Percentiles rank a stretch among this genome's conserved stretches.
Conservation (phyloP, 2,888 invertebrate species). For the Phasia obesa region DNA sequence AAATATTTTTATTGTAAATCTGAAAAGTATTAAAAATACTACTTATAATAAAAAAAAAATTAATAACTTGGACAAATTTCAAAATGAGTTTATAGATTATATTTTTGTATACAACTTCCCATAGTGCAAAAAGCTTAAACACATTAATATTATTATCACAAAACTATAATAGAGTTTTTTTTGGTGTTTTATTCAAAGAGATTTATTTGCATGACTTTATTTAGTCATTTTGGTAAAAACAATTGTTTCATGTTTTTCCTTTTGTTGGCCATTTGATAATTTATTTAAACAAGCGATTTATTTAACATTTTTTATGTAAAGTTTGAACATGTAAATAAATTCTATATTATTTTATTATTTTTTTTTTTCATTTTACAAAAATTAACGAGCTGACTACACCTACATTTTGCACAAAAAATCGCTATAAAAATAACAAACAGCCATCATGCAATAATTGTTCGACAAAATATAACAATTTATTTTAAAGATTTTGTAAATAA, state of each 20-base stretch:
- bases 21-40: too few species aligned
- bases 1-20: too few species aligned
- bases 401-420: constrained; percentile 48
- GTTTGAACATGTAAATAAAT: constrained; percentile 50
- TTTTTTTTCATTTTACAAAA: constrained; percentile 42
- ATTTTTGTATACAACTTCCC: background rate
- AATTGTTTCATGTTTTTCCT: constrained; percentile 37
- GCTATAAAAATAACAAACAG: constrained; percentile 26
- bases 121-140: constrained; percentile 24
- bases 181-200: constrained; percentile 53
- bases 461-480: constrained; percentile 21
- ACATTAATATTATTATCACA: background rate
- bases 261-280: constrained; percentile 45
- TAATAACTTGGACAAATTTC: too few species aligned
- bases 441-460: constrained; percentile 55
- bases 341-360: constrained; percentile 5
- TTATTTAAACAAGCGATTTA: constrained; percentile 52
- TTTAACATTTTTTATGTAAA: constrained; percentile 26
- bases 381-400: constrained; percentile 53
- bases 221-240: constrained; percentile 54
- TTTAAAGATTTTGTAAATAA: constrained; percentile 1
- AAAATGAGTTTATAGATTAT: too few species aligned
- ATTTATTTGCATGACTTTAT: constrained; percentile 68
- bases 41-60: too few species aligned
- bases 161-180: constrained; percentile 28